These are phyloP conservation scores for Halocynthia aurantium DNA, from an alignment of 23 tunicate genomes.

Conservation along the genomic window DNA sequence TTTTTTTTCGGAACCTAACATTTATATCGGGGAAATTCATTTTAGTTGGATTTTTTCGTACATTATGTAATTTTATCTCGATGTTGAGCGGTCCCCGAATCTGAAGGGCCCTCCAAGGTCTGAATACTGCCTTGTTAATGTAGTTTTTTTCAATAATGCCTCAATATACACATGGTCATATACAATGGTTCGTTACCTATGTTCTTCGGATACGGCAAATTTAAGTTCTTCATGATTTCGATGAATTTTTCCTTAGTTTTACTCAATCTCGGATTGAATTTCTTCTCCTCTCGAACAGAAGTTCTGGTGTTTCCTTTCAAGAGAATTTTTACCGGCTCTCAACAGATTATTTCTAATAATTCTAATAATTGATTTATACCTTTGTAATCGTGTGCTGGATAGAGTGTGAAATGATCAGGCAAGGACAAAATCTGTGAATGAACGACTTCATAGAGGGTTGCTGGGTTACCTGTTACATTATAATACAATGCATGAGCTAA, in stretches of 20 bases:
- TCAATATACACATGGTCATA: background rate
- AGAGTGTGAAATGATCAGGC: conserved; percentile 37
- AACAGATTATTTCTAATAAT: too few species aligned
- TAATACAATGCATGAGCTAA: too few species aligned
- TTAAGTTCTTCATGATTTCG: conserved; percentile 49
- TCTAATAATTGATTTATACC: conserved; percentile 2
- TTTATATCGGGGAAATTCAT: too few species aligned
- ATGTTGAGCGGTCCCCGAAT: too few species aligned
- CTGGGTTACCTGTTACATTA: conserved; percentile 7
- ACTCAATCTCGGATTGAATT: conserved; percentile 57
- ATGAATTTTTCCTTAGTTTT: conserved; percentile 40
- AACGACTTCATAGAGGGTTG: conserved; percentile 38
- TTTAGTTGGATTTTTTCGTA: too few species aligned
- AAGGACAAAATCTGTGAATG: conserved; percentile 44
- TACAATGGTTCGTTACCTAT: conserved; percentile 16
- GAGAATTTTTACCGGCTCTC: background rate
- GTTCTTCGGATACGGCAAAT: conserved; percentile 51
- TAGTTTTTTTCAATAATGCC: background rate
- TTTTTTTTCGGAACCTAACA: too few species aligned
- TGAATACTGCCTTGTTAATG: too few species aligned
- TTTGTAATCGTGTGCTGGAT: conserved; percentile 74
- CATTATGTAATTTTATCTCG: too few species aligned
- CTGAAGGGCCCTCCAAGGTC: too few species aligned
- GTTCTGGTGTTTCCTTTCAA: conserved; percentile 23
- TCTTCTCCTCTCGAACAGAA: conserved; percentile 57